These are phyloP conservation scores for Pristionchus arcanus DNA, from an alignment of 2,888 invertebrate species.

Conservation along the genomic window DNA sequence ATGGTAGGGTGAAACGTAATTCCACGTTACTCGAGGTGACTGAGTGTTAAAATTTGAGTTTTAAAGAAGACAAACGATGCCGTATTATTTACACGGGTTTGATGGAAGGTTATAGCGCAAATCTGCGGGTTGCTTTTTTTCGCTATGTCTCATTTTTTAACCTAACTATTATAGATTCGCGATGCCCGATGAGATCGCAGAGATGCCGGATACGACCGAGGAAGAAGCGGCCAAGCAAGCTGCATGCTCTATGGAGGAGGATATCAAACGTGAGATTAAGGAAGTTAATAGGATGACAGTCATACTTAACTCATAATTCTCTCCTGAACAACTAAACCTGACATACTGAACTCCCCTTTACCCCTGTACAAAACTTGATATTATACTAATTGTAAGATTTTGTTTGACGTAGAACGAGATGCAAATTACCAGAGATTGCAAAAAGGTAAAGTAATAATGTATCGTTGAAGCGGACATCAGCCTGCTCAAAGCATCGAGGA, in stretches of 20 bases:
- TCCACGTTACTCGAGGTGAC: too few species aligned
- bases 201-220: conserved; percentile 25
- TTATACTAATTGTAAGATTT: too few species aligned
- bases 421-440: not conserved
- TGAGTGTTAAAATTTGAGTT: too few species aligned
- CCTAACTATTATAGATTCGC: conserved; percentile 16
- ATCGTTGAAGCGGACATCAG: conserved; percentile 37
- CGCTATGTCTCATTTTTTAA: not conserved
- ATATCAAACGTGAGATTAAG: conserved; percentile 46
- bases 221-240: conserved; percentile 35
- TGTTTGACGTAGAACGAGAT: too few species aligned
- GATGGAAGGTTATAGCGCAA: not conserved
- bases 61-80: too few species aligned
- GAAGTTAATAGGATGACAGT: too few species aligned
- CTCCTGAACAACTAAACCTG: too few species aligned
- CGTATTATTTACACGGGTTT: not conserved
- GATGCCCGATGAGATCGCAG: conserved; percentile 54
- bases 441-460: not conserved
- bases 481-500: conserved; percentile 56
- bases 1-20: too few species aligned
- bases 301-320: not conserved
- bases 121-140: not conserved
- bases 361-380: too few species aligned
- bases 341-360: too few species aligned
- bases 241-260: conserved; percentile 17